Percentiles rank a stretch among this genome's conserved stretches.
phyloP scores from a whole-genome alignment of 2,888 invertebrate genomes.

The Pristionchus maxplancki region DNA sequence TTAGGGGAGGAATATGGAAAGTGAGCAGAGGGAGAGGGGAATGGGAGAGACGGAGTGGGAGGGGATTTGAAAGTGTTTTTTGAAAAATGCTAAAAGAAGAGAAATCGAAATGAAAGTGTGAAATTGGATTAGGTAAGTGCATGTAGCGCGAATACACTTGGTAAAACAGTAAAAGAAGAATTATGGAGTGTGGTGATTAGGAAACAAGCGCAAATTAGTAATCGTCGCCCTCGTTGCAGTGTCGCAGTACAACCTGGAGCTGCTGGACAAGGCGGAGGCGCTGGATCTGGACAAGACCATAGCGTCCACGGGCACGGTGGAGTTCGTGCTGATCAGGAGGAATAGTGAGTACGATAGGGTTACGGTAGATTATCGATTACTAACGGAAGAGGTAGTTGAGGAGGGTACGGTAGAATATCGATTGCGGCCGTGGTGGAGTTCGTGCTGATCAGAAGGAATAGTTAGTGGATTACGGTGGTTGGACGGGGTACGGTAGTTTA shows the following conservation, averaged over 20 bases:
- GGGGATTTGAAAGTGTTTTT: neutral
- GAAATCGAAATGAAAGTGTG: neutral
- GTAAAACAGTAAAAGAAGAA: neutral
- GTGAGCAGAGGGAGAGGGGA: neutral
- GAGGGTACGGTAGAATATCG: neutral
- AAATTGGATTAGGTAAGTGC: neutral
- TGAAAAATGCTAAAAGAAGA: neutral
- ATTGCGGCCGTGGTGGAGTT: too few species aligned
- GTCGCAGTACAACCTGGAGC: constrained; percentile 62
- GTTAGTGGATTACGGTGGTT: neutral
- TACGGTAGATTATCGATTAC: constrained; percentile 10
- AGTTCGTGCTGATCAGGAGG: constrained; percentile 65
- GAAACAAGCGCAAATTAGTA: neutral
- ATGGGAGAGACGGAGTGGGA: neutral
- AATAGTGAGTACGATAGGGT: constrained; percentile 56
- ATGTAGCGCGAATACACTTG: too few species aligned
- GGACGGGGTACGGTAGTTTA: neutral
- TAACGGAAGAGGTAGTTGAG: neutral
- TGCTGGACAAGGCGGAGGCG: constrained; percentile 59
- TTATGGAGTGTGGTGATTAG: neutral
- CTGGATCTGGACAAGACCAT: constrained; percentile 60
- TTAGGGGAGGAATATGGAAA: neutral
- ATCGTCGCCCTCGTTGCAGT: constrained; percentile 53
- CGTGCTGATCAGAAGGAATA: too few species aligned
- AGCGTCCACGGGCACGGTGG: constrained; percentile 54